These are phyloP conservation scores for Grantiella picta DNA, from an alignment of 2,113 vertebrate species.

Conservation along the genomic window DNA sequence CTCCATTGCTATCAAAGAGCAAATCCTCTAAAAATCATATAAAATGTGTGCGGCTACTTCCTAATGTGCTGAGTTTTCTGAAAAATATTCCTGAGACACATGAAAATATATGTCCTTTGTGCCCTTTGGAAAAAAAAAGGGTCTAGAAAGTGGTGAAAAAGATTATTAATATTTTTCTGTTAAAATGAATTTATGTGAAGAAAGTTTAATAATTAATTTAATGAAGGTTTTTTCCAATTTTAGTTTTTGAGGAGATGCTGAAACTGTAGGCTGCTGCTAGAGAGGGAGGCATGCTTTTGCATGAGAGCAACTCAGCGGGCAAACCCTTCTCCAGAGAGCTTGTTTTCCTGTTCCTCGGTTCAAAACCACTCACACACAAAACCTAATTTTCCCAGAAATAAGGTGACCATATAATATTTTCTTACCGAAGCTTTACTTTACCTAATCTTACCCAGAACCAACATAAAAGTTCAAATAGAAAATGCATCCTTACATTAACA, in stretches of 20 bases:
- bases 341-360: not conserved
- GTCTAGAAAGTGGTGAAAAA: not conserved
- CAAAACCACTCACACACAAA: not conserved
- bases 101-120: not conserved
- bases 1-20: not conserved
- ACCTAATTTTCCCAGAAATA: not conserved
- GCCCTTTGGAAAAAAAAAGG: not conserved
- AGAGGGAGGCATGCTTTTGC: not conserved
- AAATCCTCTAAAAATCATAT: not conserved
- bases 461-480: not conserved
- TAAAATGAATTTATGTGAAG: not conserved
- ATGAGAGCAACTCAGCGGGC: not conserved
- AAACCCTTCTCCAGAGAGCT: not conserved
- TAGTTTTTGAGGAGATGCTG: not conserved
- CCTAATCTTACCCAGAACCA: not conserved
- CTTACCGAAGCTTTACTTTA: not conserved
- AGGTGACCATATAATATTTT: not conserved
- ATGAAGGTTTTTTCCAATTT: not conserved
- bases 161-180: not conserved
- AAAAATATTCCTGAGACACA: not conserved
- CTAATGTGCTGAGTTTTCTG: not conserved
- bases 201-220: not conserved
- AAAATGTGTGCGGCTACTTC: not conserved
- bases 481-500: not conserved
- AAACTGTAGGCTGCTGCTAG: not conserved